A percentile compares a stretch with the other conserved stretches of the same genome.
phyloP scores from a whole-genome alignment of 2,888 invertebrate species.

The Ornithoptera alexandrae region DNA sequence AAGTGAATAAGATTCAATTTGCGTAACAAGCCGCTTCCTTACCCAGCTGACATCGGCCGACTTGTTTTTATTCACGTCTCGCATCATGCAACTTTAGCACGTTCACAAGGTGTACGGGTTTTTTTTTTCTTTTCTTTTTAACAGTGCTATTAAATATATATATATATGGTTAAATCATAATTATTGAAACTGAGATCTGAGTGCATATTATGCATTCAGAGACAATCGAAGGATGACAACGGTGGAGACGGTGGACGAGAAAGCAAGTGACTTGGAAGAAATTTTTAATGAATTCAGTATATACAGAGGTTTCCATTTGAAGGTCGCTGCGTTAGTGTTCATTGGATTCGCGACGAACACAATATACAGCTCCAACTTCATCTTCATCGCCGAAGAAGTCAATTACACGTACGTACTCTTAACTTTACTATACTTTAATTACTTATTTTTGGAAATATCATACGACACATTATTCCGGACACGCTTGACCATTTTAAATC shows the following conservation, averaged over 20 bases:
- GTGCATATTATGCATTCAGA: neutral
- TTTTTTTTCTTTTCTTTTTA: neutral
- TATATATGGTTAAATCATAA: neutral
- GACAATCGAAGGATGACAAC: conserved; percentile 28
- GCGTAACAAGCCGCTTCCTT: neutral
- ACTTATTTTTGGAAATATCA: no score
- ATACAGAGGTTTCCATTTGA: conserved; percentile 42
- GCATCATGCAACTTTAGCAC: conserved; percentile 12
- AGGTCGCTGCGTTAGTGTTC: conserved; percentile 38
- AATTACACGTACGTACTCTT: conserved; percentile 41
- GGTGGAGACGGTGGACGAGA: conserved; percentile 27
- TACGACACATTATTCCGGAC: no score
- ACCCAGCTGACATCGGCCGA: neutral
- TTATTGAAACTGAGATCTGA: no score
- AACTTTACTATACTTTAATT: no score
- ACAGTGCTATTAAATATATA: neutral
- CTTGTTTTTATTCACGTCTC: conserved; percentile 16
- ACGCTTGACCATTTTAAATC: no score
- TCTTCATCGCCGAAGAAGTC: conserved; percentile 46
- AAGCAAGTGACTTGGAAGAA: conserved; percentile 42
- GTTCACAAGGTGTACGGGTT: neutral
- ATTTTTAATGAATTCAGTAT: conserved; percentile 44
- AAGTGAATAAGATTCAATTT: conserved; percentile 5
- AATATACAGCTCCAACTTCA: conserved; percentile 42
- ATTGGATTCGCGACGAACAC: conserved; percentile 42